phyloP scores from a whole-genome alignment of 37 sponge, comb jelly and placozoan species.

The Theonella swinhoei region DNA sequence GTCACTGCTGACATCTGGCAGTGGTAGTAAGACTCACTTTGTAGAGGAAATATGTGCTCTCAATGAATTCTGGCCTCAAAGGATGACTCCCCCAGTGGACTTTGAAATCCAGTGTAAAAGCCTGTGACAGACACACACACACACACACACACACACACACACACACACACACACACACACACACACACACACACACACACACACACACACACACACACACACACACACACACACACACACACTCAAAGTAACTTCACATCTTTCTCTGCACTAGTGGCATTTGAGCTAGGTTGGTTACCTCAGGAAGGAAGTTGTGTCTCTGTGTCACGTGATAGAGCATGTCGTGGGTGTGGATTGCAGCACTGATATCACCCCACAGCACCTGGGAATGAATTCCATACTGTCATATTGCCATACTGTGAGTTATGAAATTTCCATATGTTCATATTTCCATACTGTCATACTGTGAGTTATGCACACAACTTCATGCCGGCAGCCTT shows the following conservation, averaged over 20 bases:
- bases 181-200: no score
- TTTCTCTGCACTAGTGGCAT: not conserved
- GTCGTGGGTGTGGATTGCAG: constrained; percentile 78
- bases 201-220: not conserved
- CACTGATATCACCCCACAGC: constrained; percentile 78
- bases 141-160: no score
- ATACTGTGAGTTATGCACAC: no score
- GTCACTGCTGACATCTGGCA: no score
- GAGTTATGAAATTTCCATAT: not conserved
- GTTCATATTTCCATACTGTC: not conserved
- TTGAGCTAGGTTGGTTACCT: constrained; percentile 28
- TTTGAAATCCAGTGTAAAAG: constrained; percentile 82
- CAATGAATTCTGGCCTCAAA: constrained; percentile 94
- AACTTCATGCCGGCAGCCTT: no score
- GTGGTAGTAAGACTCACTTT: constrained; percentile 66
- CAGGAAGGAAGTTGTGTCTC: constrained; percentile 84
- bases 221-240: no score
- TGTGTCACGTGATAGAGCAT: constrained; percentile 78
- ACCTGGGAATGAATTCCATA: constrained; percentile 26
- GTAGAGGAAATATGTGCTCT: constrained; percentile 95
- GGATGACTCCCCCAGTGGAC: constrained; percentile 93
- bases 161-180: no score
- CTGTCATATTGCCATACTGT: not conserved
- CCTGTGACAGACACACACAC: no score
- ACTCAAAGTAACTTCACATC: not conserved